These are phyloP conservation scores for Trochalopteron elliotii DNA, from an alignment of 2,113 vertebrate genomes.

Conservation along the genomic window DNA sequence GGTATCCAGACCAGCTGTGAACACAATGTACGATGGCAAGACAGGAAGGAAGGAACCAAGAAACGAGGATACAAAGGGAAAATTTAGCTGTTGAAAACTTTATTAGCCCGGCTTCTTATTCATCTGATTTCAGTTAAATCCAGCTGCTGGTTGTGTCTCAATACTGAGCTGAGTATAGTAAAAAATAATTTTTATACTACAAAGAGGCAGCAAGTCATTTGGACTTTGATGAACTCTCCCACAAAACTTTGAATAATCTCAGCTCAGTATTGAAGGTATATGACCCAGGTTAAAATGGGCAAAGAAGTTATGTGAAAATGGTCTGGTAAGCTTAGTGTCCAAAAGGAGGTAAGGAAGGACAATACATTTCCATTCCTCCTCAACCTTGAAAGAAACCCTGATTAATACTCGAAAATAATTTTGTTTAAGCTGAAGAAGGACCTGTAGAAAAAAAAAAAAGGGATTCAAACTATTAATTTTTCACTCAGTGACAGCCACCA, in stretches of 20 bases:
- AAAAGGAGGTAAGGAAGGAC: neutral
- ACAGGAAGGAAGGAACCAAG: neutral
- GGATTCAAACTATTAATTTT: neutral
- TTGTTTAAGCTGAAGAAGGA: neutral
- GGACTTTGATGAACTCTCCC: neutral
- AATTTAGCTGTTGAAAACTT: neutral
- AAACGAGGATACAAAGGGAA: neutral
- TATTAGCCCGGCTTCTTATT: neutral
- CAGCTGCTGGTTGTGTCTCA: neutral
- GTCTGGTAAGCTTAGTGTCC: neutral
- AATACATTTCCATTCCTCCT: neutral
- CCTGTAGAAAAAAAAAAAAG: neutral
- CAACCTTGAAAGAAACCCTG: neutral
- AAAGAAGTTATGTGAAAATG: neutral
- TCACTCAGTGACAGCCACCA: neutral
- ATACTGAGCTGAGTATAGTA: neutral
- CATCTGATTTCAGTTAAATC: neutral
- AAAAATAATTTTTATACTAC: neutral
- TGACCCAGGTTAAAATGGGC: neutral
- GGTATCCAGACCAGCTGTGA: neutral
- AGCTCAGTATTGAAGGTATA: neutral
- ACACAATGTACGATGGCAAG: neutral
- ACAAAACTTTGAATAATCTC: neutral
- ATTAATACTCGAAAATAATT: neutral
- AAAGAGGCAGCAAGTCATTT: neutral